Evolutionary conservation across 2,797 vertebrate species (phyloP).

Genomic region (Intellagama lesueurii): DNA sequence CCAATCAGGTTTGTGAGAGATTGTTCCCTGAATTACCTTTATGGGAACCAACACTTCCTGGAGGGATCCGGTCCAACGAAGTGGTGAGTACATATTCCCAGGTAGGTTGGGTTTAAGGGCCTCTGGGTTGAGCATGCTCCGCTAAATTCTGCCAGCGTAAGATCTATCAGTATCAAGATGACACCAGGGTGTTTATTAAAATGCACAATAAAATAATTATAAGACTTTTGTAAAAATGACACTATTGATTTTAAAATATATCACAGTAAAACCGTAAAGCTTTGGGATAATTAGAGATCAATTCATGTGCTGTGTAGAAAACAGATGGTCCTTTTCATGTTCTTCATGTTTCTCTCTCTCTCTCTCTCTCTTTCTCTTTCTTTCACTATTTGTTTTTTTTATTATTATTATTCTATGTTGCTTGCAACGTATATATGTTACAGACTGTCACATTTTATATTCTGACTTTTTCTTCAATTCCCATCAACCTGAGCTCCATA

Average conservation of each 20-base stretch:
- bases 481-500: constrained; percentile 73
- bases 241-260: constrained; percentile 50
- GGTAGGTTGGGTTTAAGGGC: constrained; percentile 75
- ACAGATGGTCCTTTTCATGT: constrained; percentile 77
- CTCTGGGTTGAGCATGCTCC: constrained; percentile 61
- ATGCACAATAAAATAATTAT: constrained; percentile 50
- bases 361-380: constrained; percentile 75
- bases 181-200: constrained; percentile 47
- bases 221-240: constrained; percentile 49
- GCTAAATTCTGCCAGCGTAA: constrained; percentile 34
- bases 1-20: constrained; percentile 63
- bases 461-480: constrained; percentile 76
- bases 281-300: constrained; percentile 59
- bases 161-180: constrained; percentile 45
- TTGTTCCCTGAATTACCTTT: constrained; percentile 69
- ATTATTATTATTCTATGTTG: constrained; percentile 69
- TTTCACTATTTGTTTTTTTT: constrained; percentile 66
- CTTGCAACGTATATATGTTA: constrained; percentile 78
- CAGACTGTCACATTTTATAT: constrained; percentile 80
- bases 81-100: constrained; percentile 76
- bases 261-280: constrained; percentile 60
- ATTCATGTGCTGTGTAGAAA: constrained; percentile 61
- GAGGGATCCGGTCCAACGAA: constrained; percentile 66
- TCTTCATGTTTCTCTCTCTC: constrained; percentile 78
- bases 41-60: constrained; percentile 71